Conservation (phyloP, 2,888 invertebrate genomes). For the Eurytoma adleriae region DNA sequence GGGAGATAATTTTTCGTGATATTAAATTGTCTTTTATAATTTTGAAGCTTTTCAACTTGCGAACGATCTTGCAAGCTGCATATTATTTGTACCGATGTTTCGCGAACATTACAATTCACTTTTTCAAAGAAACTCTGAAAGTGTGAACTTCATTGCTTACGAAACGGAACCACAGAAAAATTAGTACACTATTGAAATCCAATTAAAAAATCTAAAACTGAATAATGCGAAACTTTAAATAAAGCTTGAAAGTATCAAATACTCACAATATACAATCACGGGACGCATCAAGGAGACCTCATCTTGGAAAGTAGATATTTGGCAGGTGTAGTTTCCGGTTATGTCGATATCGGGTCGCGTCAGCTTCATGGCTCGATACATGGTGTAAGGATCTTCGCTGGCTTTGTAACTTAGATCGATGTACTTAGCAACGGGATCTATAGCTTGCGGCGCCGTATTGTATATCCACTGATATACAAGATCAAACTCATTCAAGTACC, state of each 20-base stretch:
- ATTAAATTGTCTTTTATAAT: too few relatives aligned
- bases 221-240: too few relatives aligned
- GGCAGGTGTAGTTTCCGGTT: constrained; percentile 79
- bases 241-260: constrained; percentile 14
- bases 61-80: too few relatives aligned
- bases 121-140: too few relatives aligned
- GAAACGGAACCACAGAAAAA: too few relatives aligned
- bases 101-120: too few relatives aligned
- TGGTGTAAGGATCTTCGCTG: constrained; percentile 73
- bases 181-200: too few relatives aligned
- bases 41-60: too few relatives aligned
- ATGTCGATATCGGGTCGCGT: constrained; percentile 77
- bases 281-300: constrained; percentile 76
- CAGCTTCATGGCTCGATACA: constrained; percentile 79
- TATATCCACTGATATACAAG: constrained; percentile 78
- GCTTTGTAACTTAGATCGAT: constrained; percentile 75
- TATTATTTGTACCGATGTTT: too few relatives aligned
- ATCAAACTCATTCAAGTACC: constrained; percentile 69
- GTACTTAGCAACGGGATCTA: constrained; percentile 71
- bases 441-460: constrained; percentile 69
- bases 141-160: too few relatives aligned
- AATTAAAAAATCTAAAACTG: too few relatives aligned
- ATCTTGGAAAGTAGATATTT: constrained; percentile 76
- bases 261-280: constrained; percentile 80
- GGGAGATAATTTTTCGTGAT: too few relatives aligned